Evolutionary conservation across 2,888 invertebrate genomes (phyloP).

Genomic region (Torymus tubicola): DNA sequence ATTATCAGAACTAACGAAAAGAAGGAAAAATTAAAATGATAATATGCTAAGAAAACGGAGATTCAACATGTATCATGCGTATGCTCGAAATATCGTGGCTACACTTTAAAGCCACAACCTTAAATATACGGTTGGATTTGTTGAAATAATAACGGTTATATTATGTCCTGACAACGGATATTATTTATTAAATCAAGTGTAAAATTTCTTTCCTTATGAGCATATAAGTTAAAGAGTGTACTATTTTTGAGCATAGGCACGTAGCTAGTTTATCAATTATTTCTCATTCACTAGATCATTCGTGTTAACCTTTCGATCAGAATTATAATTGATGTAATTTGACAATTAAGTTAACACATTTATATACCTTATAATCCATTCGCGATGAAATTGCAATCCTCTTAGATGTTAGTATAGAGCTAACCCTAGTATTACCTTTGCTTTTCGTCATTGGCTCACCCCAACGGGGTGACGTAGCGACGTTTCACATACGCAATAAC

Average conservation of each 20-base stretch:
- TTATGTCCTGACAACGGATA: too few species aligned
- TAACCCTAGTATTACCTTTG: slow-evolving; percentile 61
- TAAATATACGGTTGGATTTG: too few species aligned
- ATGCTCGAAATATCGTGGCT: slow-evolving; percentile 8
- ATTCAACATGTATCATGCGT: slow-evolving; percentile 8
- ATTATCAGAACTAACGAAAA: too few species aligned
- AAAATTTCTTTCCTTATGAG: too few species aligned
- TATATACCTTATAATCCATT: not conserved
- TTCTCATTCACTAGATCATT: slow-evolving; percentile 35
- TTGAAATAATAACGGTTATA: too few species aligned
- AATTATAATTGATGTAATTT: slow-evolving; percentile 25
- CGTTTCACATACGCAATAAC: slow-evolving; percentile 48
- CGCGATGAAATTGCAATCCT: slow-evolving; percentile 29
- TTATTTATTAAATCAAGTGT: too few species aligned
- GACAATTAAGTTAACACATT: not conserved
- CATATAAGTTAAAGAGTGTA: too few species aligned
- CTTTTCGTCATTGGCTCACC: slow-evolving; percentile 57
- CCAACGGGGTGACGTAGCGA: slow-evolving; percentile 54
- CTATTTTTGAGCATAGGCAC: slow-evolving; percentile 21
- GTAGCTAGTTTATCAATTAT: slow-evolving; percentile 28
- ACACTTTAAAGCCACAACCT: too few species aligned
- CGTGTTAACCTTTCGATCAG: slow-evolving; percentile 13
- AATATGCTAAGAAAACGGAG: slow-evolving; percentile 28
- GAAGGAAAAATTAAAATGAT: too few species aligned
- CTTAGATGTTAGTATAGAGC: slow-evolving; percentile 61